These are phyloP conservation scores for Austrolebias charrua DNA, from an alignment of 2,797 vertebrate genomes.

Conservation along the genomic window DNA sequence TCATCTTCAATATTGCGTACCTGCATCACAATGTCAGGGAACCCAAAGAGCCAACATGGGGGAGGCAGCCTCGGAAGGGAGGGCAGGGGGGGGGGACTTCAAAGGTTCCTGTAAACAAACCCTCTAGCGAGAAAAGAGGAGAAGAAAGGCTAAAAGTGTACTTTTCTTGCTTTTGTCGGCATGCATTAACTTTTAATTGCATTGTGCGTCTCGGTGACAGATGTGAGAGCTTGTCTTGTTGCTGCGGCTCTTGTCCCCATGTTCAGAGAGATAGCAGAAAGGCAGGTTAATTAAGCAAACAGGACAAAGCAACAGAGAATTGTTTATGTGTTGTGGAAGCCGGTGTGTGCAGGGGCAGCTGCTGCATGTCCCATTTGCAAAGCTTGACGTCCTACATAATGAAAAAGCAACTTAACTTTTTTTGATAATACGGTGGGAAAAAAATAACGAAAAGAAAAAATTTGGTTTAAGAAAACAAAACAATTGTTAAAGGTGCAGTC, in stretches of 20 bases:
- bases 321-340: conserved; percentile 42
- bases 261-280: conserved; percentile 47
- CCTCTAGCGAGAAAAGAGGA: conserved; percentile 61
- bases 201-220: conserved; percentile 62
- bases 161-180: conserved; percentile 60
- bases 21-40: conserved; percentile 62
- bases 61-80: conserved; percentile 11
- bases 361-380: conserved; percentile 37
- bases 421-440: conserved; percentile 22
- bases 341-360: conserved; percentile 32
- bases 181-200: conserved; percentile 80
- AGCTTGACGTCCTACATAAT: conserved; percentile 47
- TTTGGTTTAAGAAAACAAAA: conserved; percentile 16
- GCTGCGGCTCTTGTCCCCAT: conserved; percentile 36
- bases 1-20: conserved; percentile 61
- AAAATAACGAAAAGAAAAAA: conserved; percentile 10
- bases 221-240: conserved; percentile 55
- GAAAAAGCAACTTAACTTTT: conserved; percentile 43
- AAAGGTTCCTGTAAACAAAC: conserved; percentile 77
- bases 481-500: too few species aligned
- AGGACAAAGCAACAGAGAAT: conserved; percentile 44
- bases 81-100: conserved; percentile 61
- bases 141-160: conserved; percentile 51
- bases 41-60: conserved; percentile 20
- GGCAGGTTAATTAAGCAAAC: conserved; percentile 62